phyloP scores from a whole-genome alignment of 2,797 vertebrate genomes.

The Rhinophrynus dorsalis region DNA sequence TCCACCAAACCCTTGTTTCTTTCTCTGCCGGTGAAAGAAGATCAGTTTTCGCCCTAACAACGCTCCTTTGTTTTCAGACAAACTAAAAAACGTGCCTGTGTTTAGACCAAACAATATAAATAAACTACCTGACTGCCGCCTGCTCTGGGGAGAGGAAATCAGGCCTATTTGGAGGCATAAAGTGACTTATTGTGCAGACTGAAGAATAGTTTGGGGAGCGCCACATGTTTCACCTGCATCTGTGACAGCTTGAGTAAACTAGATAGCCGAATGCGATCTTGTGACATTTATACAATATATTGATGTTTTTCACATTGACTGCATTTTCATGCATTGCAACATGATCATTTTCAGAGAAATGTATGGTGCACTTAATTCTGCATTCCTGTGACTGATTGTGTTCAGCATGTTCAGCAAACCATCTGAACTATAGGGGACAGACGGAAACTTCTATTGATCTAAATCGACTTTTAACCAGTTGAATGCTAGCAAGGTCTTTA shows the following conservation, averaged over 20 bases:
- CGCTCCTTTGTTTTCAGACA: conserved; percentile 71
- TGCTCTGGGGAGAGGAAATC: conserved; percentile 71
- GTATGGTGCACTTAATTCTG: no score
- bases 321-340: neutral
- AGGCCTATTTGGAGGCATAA: conserved; percentile 74
- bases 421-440: no score
- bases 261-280: conserved; percentile 51
- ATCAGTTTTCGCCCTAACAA: conserved; percentile 65
- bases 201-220: conserved; percentile 68
- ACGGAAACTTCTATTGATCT: no score
- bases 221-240: conserved; percentile 70
- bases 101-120: conserved; percentile 79
- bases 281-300: no score
- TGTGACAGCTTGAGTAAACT: conserved; percentile 70
- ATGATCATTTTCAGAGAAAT: no score
- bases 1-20: conserved; percentile 7
- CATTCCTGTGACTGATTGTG: no score
- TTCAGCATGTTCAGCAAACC: no score
- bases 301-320: no score
- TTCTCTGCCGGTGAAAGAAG: conserved; percentile 54
- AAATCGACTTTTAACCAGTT: no score
- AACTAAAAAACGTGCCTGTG: conserved; percentile 69
- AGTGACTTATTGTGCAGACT: conserved; percentile 72
- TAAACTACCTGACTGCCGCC: conserved; percentile 73
- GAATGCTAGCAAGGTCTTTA: no score